A percentile compares a stretch with the other conserved stretches of the same genome.
phyloP scores from a whole-genome alignment of 1,140 invertebrate genomes.

The Lasioglossum albipes region DNA sequence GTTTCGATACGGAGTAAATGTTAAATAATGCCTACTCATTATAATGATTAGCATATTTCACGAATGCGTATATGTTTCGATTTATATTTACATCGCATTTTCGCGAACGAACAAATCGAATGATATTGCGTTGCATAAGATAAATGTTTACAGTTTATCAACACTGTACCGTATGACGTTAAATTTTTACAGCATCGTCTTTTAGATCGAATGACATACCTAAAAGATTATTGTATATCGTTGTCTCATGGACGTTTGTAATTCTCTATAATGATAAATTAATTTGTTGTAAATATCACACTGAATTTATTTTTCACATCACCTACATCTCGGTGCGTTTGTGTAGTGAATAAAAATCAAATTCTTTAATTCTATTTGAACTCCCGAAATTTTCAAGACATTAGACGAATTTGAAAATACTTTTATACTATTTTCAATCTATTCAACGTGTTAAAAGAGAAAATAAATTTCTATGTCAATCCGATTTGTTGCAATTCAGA shows the following conservation, averaged over 20 bases:
- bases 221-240: conserved; percentile 27
- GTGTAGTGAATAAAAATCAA: no score
- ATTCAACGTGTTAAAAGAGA: no score
- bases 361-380: no score
- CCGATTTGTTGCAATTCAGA: no score
- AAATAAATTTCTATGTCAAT: no score
- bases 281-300: conserved; percentile 25
- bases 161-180: neutral
- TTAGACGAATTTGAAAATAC: no score
- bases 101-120: neutral
- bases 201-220: conserved; percentile 8
- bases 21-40: neutral
- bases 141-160: neutral
- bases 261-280: conserved; percentile 41
- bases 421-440: no score
- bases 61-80: neutral
- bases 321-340: neutral
- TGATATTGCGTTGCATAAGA: neutral
- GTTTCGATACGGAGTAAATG: neutral
- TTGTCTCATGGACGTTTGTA: conserved; percentile 39
- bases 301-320: neutral
- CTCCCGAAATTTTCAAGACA: no score
- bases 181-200: conserved; percentile 11
- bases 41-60: neutral
- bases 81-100: neutral